Percentiles rank a stretch among this genome's conserved stretches.
These are phyloP conservation scores for Dicentrarchus labrax DNA, from an alignment of 2,113 vertebrate genomes.

Conservation along the genomic window DNA sequence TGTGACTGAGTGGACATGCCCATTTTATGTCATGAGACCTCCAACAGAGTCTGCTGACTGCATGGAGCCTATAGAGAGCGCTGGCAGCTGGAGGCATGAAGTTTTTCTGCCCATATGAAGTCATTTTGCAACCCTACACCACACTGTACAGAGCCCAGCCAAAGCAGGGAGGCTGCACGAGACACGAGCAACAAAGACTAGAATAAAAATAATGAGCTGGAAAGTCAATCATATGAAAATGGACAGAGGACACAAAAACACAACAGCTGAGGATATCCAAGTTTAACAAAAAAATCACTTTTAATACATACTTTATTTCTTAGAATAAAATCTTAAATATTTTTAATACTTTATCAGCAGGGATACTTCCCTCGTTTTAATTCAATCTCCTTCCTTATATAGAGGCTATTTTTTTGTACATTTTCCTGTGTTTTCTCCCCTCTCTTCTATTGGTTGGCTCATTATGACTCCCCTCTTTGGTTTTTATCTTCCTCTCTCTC, in stretches of 20 bases:
- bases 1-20: slow-evolving; percentile 77
- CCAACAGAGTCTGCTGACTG: slow-evolving; percentile 65
- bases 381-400: slow-evolving; percentile 73
- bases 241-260: slow-evolving; percentile 81
- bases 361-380: slow-evolving; percentile 72
- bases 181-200: slow-evolving; percentile 75
- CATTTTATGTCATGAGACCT: slow-evolving; percentile 74
- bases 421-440: slow-evolving; percentile 75
- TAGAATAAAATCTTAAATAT: slow-evolving; percentile 86
- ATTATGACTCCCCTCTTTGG: slow-evolving; percentile 64
- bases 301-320: slow-evolving; percentile 85
- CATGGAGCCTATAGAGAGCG: slow-evolving; percentile 61
- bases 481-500: slow-evolving; percentile 68
- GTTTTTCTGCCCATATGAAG: slow-evolving; percentile 70
- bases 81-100: slow-evolving; percentile 65
- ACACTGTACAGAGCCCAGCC: slow-evolving; percentile 70
- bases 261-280: slow-evolving; percentile 82
- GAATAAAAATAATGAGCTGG: slow-evolving; percentile 74
- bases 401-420: slow-evolving; percentile 69
- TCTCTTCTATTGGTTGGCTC: slow-evolving; percentile 76
- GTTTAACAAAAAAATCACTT: slow-evolving; percentile 86
- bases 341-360: slow-evolving; percentile 70
- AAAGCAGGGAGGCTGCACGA: slow-evolving; percentile 69
- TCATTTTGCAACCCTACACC: slow-evolving; percentile 74
- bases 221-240: slow-evolving; percentile 81